These are phyloP conservation scores for Linnaemya tessellans DNA, from an alignment of 2,888 invertebrate species.

Conservation along the genomic window DNA sequence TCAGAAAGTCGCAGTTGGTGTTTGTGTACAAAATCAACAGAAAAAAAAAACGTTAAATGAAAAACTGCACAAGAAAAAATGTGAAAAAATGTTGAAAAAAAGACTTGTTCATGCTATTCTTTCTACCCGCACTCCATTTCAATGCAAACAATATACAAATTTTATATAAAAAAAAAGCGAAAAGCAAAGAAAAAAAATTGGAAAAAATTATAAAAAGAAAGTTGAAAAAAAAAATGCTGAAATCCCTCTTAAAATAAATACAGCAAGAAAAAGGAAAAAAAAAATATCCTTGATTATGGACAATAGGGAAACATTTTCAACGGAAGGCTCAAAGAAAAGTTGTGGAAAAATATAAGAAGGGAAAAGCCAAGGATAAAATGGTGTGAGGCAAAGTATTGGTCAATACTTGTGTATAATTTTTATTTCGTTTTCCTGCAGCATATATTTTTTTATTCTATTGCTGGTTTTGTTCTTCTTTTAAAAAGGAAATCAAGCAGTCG, in stretches of 20 bases:
- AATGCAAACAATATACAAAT: slow-evolving; percentile 65
- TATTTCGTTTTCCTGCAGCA: slow-evolving; percentile 40
- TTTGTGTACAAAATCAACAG: slow-evolving; percentile 62
- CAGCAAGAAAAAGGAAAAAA: slow-evolving; percentile 42
- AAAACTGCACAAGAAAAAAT: slow-evolving; percentile 64
- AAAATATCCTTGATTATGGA: slow-evolving; percentile 50
- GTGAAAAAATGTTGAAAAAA: slow-evolving; percentile 55
- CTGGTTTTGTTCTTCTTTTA: background rate
- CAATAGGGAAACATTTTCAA: slow-evolving; percentile 63
- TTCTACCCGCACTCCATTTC: slow-evolving; percentile 5
- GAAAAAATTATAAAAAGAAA: slow-evolving; percentile 59
- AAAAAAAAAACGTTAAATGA: slow-evolving; percentile 43
- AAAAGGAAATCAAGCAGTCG: slow-evolving; percentile 7
- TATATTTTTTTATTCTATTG: slow-evolving; percentile 18
- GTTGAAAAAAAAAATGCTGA: slow-evolving; percentile 70
- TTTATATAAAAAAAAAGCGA: slow-evolving; percentile 39
- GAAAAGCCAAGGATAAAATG: slow-evolving; percentile 7
- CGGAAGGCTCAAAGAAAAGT: slow-evolving; percentile 30
- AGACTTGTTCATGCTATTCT: slow-evolving; percentile 40
- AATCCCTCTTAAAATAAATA: slow-evolving; percentile 66
- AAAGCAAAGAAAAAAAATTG: slow-evolving; percentile 47
- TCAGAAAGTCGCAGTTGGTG: slow-evolving; percentile 81
- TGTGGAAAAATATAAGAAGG: slow-evolving; percentile 14
- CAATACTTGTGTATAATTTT: slow-evolving; percentile 57
- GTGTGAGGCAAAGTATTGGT: slow-evolving; percentile 67